Evolutionary conservation across 2,113 vertebrate genomes (phyloP), one percentile per base, ranked within the genome.

Genomic region (Tinamus guttatus): DNA sequence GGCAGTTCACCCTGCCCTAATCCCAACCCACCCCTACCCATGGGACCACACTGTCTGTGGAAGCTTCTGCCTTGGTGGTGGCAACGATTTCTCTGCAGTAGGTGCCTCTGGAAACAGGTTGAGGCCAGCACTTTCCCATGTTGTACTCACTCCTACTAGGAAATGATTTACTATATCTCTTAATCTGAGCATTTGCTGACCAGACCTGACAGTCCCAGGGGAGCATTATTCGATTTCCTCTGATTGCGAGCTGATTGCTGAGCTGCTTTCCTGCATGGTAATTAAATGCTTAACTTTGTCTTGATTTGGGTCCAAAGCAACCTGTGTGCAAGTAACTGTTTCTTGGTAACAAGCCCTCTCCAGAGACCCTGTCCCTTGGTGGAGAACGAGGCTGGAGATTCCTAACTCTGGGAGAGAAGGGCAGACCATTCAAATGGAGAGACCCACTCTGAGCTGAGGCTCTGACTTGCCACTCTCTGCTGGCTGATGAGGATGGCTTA

Each of bases 211-310:
- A 64, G 67, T 90, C 97, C 92, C 95, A 2, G 0, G 97, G 96
- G 97, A 96, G 71, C 76, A 60, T 97, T 91, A 98, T 98, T 98
- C 36, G 91, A 97, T 98, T 97, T 96, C 92, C 90, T 87, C 93
- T 96, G 93, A 96, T 41, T 41, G 40, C 40, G 40, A 41, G 40
- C 40, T 41, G 40, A 41, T 98, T 96, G 81, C 94, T 71, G 84
- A 93, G 86, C 94, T 63, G 56, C 94, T 96, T 93, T 95, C 93
- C 88, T 85, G 89, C 94, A 28, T 9, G 20, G 90, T 98, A 98
- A 97, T 98, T 98, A 98, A 98, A 97, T 97, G 97, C 87, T 97
- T 71, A 88, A 90, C 85, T 95, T 97, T 40, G 77, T 70, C 80
- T 96, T 97, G 96, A 97, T 97, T 82, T 45, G 45, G 68, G 92